Conservation (phyloP, 2,888 invertebrate genomes). For the Drosophila differens region DNA sequence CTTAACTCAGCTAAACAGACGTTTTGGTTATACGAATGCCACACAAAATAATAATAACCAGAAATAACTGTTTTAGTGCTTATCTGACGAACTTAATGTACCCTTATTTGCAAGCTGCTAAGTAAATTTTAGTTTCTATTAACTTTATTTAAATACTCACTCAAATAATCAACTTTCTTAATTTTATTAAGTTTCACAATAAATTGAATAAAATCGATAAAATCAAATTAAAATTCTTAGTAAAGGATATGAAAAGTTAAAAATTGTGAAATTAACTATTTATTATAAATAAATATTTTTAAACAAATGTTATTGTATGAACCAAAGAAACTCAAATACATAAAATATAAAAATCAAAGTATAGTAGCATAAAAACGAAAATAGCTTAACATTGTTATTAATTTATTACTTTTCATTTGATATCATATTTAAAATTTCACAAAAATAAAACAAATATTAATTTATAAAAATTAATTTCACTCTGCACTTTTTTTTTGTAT, state of each 20-base stretch:
- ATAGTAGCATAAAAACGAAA: not conserved
- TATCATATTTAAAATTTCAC: not conserved
- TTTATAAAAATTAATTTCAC: not conserved
- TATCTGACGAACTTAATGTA: not conserved
- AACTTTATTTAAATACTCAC: not conserved
- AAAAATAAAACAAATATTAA: not conserved
- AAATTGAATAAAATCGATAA: not conserved
- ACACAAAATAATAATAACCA: slow-evolving; percentile 26
- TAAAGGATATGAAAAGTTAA: not conserved
- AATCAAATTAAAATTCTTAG: not conserved
- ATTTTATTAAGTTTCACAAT: not conserved
- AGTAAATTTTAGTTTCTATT: not conserved
- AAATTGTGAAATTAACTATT: not conserved
- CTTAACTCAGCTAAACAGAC: slow-evolving; percentile 56
- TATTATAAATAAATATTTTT: not conserved
- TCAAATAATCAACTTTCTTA: not conserved
- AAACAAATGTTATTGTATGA: not conserved
- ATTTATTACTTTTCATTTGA: no score
- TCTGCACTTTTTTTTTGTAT: not conserved
- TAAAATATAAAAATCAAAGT: not conserved
- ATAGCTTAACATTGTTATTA: accelerated
- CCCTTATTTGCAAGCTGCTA: not conserved
- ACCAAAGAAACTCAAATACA: no score
- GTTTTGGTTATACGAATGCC: slow-evolving; percentile 75
- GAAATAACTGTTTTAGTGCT: not conserved